Conservation (phyloP, 2,113 vertebrate genomes). For the Petaurus breviceps region DNA sequence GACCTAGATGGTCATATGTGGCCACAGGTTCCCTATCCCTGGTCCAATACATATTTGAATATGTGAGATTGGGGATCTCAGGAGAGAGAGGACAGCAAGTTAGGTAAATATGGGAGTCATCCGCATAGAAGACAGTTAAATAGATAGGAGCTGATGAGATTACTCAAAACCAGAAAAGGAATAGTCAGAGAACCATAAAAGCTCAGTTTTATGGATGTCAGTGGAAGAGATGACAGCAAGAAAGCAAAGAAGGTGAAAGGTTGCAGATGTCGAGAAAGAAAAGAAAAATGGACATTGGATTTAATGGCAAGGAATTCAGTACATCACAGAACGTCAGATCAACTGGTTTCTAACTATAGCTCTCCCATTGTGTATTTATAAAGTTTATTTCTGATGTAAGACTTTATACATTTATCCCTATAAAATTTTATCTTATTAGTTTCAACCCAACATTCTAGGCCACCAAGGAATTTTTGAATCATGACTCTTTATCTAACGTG, state of each 20-base stretch:
- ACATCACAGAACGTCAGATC: neutral
- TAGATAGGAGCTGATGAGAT: too few relatives aligned
- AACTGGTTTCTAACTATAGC: neutral
- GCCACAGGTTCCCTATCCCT: too few relatives aligned
- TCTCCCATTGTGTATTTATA: neutral
- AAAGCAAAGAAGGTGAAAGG: neutral
- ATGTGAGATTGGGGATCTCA: neutral
- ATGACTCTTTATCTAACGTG: neutral
- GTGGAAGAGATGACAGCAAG: neutral
- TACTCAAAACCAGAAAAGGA: neutral
- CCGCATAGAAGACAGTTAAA: neutral
- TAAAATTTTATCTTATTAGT: neutral
- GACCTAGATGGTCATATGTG: too few relatives aligned
- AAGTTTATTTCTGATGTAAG: neutral
- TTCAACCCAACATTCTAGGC: neutral
- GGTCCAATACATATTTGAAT: neutral
- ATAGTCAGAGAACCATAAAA: neutral
- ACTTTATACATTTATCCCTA: neutral
- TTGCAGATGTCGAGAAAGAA: neutral
- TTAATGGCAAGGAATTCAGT: neutral
- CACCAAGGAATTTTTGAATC: neutral
- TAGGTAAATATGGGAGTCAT: neutral
- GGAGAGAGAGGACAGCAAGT: neutral
- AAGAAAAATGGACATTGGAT: neutral
- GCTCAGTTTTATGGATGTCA: neutral